A percentile compares a stretch with the other conserved stretches of the same genome.
Evolutionary conservation across 35 echinoderm and acorn worm species (phyloP).

Genomic region (Patiria miniata): DNA sequence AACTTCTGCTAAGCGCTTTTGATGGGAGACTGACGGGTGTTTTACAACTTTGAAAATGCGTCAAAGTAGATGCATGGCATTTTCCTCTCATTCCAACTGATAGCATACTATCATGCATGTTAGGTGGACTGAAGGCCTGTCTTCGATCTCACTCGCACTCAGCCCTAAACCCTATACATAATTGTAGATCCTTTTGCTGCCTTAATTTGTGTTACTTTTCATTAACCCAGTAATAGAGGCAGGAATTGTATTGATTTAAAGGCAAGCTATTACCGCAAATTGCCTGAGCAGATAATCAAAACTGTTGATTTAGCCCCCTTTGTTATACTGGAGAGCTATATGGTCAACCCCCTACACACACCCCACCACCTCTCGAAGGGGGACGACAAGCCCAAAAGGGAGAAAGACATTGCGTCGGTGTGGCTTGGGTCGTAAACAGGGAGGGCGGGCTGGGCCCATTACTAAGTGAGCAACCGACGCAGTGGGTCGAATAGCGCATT

Average conservation of each 20-base stretch:
- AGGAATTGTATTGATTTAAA: slow-evolving; percentile 23
- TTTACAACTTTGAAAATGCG: too few relatives aligned
- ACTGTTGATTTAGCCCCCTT: neutral
- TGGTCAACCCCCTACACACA: too few relatives aligned
- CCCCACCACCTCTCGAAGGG: neutral
- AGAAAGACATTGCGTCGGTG: neutral
- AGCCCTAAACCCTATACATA: too few relatives aligned
- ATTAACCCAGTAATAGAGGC: neutral
- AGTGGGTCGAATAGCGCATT: neutral
- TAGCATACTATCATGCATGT: too few relatives aligned
- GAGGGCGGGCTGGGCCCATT: slow-evolving; percentile 21
- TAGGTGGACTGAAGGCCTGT: too few relatives aligned
- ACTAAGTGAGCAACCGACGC: neutral
- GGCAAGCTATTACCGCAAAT: slow-evolving; percentile 16
- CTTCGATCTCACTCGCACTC: too few relatives aligned
- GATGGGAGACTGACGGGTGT: too few relatives aligned
- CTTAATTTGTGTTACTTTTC: slow-evolving; percentile 3
- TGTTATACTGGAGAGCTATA: neutral
- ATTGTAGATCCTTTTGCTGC: too few relatives aligned
- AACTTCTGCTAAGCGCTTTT: too few relatives aligned
- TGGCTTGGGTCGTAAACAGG: neutral
- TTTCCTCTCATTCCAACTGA: too few relatives aligned
- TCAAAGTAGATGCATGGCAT: too few relatives aligned
- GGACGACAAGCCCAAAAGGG: neutral
- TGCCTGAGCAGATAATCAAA: slow-evolving; percentile 30